These are phyloP conservation scores for Pelusios castaneus DNA, from an alignment of 2,113 vertebrate genomes.

Conservation along the genomic window DNA sequence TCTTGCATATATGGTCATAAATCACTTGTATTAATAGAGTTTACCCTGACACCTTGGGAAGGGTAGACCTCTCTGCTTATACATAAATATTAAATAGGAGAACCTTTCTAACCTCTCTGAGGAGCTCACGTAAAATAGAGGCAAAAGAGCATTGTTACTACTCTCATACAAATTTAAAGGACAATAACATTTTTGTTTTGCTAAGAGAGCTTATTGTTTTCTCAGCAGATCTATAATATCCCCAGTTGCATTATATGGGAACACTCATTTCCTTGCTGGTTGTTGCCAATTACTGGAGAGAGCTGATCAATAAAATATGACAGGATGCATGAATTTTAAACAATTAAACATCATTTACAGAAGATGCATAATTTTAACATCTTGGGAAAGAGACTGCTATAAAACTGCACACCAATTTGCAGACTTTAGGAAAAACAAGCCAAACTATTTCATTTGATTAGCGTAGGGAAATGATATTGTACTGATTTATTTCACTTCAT, in stretches of 20 bases:
- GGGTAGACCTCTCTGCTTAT: not conserved
- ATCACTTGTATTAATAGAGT: not conserved
- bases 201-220: not conserved
- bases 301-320: constrained; percentile 35
- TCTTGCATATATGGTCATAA: not conserved
- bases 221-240: constrained; percentile 38
- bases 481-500: not conserved
- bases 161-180: not conserved
- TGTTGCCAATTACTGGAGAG: constrained; percentile 8
- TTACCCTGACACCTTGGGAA: not conserved
- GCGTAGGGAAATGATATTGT: constrained; percentile 26
- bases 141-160: not conserved
- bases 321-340: not conserved
- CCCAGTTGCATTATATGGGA: constrained; percentile 33
- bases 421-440: not conserved
- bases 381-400: not conserved
- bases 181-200: not conserved
- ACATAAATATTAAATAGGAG: not conserved
- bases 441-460: not conserved
- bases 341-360: not conserved
- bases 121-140: not conserved
- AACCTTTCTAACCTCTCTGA: not conserved
- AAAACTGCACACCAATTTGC: not conserved
- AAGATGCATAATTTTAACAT: not conserved
- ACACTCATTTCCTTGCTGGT: constrained; percentile 13